Evolutionary conservation across 1,140 invertebrate genomes (phyloP).

Genomic region (Dendroctonus valens): DNA sequence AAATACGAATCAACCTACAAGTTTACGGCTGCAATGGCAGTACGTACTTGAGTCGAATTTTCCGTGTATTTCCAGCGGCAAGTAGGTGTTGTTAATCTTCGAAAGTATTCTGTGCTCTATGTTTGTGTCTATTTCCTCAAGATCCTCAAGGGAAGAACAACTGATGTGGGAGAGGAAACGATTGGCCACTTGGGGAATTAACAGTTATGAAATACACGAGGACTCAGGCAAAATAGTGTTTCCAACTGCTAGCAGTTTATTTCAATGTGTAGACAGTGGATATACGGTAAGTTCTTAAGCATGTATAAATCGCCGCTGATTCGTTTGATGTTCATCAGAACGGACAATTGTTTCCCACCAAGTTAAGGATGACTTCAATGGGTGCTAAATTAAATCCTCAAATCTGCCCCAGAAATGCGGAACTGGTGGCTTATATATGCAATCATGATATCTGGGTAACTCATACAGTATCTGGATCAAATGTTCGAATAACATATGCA

Average conservation of each 20-base stretch:
- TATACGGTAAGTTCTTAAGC: conserved; percentile 56
- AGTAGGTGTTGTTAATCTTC: conserved; percentile 33
- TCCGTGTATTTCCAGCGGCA: conserved; percentile 59
- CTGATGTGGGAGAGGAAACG: conserved; percentile 87
- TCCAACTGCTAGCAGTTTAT: conserved; percentile 83
- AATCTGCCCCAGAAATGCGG: conserved; percentile 85
- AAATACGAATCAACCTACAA: conserved; percentile 53
- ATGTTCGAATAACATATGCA: conserved; percentile 76
- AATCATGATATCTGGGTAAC: conserved; percentile 89
- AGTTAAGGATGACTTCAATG: conserved; percentile 65
- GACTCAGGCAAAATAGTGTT: conserved; percentile 83
- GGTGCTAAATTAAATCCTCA: conserved; percentile 82
- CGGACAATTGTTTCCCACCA: conserved; percentile 67
- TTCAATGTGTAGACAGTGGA: conserved; percentile 72
- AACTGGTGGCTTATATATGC: conserved; percentile 87
- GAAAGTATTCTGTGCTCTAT: background rate
- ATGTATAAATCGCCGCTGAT: conserved; percentile 9
- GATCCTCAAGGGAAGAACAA: conserved; percentile 80
- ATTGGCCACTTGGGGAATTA: conserved; percentile 89
- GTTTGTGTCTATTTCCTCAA: background rate
- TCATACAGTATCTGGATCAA: conserved; percentile 70
- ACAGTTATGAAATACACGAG: conserved; percentile 85
- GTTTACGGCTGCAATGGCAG: conserved; percentile 64
- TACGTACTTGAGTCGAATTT: conserved; percentile 71
- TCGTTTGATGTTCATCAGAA: conserved; percentile 53